Conservation (phyloP, 2,888 invertebrate genomes). For the Aleiodes alternator region DNA sequence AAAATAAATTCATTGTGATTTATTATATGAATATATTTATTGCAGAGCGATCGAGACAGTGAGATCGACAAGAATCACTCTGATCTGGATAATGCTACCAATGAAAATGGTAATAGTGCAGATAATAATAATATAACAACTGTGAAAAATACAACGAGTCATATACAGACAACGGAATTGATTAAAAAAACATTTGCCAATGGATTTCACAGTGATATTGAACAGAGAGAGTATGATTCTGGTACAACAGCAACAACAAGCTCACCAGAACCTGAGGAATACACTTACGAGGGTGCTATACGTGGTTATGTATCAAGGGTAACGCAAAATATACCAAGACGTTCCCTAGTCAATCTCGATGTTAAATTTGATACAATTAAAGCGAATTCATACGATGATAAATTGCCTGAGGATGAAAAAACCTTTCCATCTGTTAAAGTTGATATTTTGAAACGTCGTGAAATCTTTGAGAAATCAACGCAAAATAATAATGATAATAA, state of each 20-base stretch:
- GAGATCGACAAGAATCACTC: conserved; percentile 73
- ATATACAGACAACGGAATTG: conserved; percentile 64
- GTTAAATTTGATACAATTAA: conserved; percentile 65
- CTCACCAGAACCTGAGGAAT: conserved; percentile 85
- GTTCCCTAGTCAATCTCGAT: conserved; percentile 67
- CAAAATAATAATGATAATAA: conserved; percentile 63
- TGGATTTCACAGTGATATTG: conserved; percentile 70
- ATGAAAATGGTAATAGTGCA: conserved; percentile 57
- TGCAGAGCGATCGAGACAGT: conserved; percentile 73
- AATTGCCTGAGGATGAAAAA: conserved; percentile 75
- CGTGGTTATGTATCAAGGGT: conserved; percentile 90
- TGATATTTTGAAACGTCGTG: conserved; percentile 87
- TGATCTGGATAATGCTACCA: conserved; percentile 66
- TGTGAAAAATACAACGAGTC: conserved; percentile 49
- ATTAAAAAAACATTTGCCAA: conserved; percentile 66
- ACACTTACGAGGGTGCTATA: conserved; percentile 92
- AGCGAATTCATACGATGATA: conserved; percentile 75
- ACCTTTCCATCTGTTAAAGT: conserved; percentile 82
- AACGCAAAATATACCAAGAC: conserved; percentile 71
- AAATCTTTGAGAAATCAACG: conserved; percentile 86
- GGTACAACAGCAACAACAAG: conserved; percentile 82
- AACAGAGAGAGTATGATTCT: conserved; percentile 80
- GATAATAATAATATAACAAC: conserved; percentile 43
- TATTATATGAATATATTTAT: conserved; percentile 41
- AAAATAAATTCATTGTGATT: conserved; percentile 2